Conservation (phyloP, 2,113 vertebrate genomes). For the Rana temporaria region DNA sequence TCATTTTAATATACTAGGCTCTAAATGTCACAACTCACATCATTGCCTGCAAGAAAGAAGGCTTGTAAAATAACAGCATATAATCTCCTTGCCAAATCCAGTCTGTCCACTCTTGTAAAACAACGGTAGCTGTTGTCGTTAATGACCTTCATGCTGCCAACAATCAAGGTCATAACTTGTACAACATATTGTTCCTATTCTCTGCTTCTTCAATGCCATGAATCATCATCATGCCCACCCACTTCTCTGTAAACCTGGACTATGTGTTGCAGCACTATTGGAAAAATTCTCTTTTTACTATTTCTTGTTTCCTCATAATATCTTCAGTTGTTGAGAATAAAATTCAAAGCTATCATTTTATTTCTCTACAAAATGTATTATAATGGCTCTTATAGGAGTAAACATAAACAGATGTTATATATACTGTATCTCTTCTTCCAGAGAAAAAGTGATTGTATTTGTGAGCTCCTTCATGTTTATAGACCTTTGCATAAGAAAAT, state of each 20-base stretch:
- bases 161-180: slow-evolving; percentile 26
- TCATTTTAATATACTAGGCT: no score
- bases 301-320: not conserved
- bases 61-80: slow-evolving; percentile 26
- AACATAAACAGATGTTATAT: no score
- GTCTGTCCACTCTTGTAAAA: slow-evolving; percentile 32
- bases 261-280: not conserved
- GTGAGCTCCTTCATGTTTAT: no score
- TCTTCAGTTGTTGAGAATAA: not conserved
- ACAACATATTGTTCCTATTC: slow-evolving; percentile 5
- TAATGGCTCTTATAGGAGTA: not conserved
- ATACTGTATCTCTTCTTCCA: no score
- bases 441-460: no score
- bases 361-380: not conserved
- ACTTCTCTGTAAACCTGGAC: not conserved
- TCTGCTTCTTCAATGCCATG: not conserved
- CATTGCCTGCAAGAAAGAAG: not conserved
- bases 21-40: not conserved
- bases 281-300: not conserved
- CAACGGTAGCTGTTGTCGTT: slow-evolving; percentile 12
- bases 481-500: no score
- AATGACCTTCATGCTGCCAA: slow-evolving; percentile 40
- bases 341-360: not conserved
- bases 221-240: slow-evolving; percentile 1
- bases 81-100: not conserved